Evolutionary conservation across 2,113 vertebrate genomes (phyloP).

Genomic region (Seriola quinqueradiata): DNA sequence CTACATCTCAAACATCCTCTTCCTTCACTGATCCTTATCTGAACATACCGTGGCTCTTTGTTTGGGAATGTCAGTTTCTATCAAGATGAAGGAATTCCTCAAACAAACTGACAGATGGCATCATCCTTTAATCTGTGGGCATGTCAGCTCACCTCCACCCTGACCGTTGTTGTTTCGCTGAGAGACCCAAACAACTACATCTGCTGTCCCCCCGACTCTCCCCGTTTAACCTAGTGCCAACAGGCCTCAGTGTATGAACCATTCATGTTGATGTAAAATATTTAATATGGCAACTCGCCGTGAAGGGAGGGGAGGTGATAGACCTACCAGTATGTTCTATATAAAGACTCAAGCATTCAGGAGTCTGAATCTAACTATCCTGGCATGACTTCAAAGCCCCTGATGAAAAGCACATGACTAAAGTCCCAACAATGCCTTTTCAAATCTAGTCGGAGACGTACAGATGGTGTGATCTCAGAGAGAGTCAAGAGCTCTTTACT

Average conservation of each 20-base stretch:
- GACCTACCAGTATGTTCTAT: constrained; percentile 76
- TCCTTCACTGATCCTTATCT: not conserved
- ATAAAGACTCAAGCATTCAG: constrained; percentile 82
- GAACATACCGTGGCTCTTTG: not conserved
- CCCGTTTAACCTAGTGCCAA: constrained; percentile 5
- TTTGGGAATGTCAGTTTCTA: not conserved
- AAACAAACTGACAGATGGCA: not conserved
- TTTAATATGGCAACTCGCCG: constrained; percentile 46
- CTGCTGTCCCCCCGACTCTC: constrained; percentile 1
- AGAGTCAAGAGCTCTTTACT: constrained; percentile 87
- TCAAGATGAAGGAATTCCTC: not conserved
- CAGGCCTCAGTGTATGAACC: constrained; percentile 6
- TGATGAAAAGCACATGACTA: constrained; percentile 95
- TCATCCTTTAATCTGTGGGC: not conserved
- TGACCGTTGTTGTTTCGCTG: constrained; percentile 4
- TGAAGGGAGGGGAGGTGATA: constrained; percentile 56
- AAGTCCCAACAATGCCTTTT: constrained; percentile 85
- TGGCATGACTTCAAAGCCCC: constrained; percentile 89
- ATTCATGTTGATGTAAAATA: constrained; percentile 47
- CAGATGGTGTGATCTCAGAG: constrained; percentile 84
- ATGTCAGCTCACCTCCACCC: constrained; percentile 13
- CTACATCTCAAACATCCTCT: not conserved
- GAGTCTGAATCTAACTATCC: constrained; percentile 86
- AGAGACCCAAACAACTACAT: not conserved
- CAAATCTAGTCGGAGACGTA: constrained; percentile 84